Percentiles rank a stretch among this genome's conserved stretches.
These are phyloP conservation scores for Lamprotornis superbus DNA, from an alignment of 2,113 vertebrate genomes.

Conservation along the genomic window DNA sequence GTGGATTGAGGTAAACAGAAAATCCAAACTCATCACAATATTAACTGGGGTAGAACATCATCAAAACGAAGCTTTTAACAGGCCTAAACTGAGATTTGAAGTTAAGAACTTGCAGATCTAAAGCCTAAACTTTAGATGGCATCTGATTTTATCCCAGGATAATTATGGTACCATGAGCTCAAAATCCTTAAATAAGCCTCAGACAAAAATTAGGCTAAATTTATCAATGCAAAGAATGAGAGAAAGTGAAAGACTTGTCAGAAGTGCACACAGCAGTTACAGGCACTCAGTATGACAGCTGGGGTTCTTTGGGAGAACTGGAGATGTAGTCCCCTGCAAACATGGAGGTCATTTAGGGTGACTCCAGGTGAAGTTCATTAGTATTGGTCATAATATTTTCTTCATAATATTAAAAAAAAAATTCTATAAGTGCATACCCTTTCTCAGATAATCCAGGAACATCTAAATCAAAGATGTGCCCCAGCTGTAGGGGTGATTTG, in stretches of 20 bases:
- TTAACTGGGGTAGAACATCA: not conserved
- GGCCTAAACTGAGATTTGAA: not conserved
- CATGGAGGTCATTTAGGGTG: rapidly evolving
- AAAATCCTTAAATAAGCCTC: not conserved
- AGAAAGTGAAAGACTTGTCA: not conserved
- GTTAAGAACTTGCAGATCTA: not conserved
- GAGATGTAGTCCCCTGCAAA: not conserved
- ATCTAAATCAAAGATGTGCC: not conserved
- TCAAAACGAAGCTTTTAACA: not conserved
- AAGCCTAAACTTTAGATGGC: not conserved
- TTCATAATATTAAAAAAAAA: not conserved
- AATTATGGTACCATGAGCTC: not conserved
- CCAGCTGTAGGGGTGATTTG: not conserved
- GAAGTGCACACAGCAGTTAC: not conserved
- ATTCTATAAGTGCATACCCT: not conserved
- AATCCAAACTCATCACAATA: not conserved
- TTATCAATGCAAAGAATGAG: not conserved
- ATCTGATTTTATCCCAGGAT: not conserved
- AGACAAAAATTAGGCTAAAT: not conserved
- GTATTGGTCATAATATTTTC: not conserved
- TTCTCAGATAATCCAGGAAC: not conserved
- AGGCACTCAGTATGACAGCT: not conserved
- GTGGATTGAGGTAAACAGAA: not conserved
- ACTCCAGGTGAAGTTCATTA: not conserved
- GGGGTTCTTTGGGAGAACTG: not conserved